Base-by-base conservation (phyloP, 2,113 vertebrate genomes). In the Rhinolophus sinicus region DNA sequence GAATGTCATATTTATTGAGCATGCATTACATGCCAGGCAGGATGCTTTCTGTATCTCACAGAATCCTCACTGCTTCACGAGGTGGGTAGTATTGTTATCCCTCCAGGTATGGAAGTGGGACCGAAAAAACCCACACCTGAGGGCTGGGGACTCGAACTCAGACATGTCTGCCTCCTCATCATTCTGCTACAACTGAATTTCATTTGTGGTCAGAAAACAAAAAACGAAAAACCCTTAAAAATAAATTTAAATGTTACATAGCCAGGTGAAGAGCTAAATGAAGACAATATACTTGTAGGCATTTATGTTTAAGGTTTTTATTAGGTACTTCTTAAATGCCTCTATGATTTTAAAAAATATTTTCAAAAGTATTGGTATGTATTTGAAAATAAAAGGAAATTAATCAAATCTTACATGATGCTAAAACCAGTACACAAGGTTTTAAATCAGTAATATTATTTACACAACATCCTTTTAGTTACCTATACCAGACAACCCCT, bases 321-420 rank as follows among this genome's bases (percentile, higher is more conserved):
- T 96, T 73, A 92, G 18, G 24, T 58, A 65, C 26, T 75, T 9
- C 47, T 89, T 94, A 87, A 69, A 78, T 67, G 54, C 5, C 2
- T 86, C 47, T 73, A 78, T 50, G 19, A 81, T 70, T 26, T 62
- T 54, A 26, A 13, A 62, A 62, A 28, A 28, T 54, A 54, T 22
- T 62, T 94, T 95, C 60, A 88, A 88, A 91, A 54, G 2, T 62
- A 50, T 13, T 56, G 33, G 24, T 52, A 92, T 72, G 30, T 56
- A 64, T 50, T 93, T 84, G 78, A 95, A 93, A 87, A 78, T 56
- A 76, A 93, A 93, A 81, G 73, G 11, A 92, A 97, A 95, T 81
- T 21, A 91, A 56, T 75, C 9, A 78, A 69, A 62, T 80, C 35
- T 84, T 81, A 44, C 13, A 62, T 8, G 44, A 80, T 67, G 26